These are phyloP conservation scores for Promerops cafer DNA, from an alignment of 2,113 vertebrate genomes.

Conservation along the genomic window DNA sequence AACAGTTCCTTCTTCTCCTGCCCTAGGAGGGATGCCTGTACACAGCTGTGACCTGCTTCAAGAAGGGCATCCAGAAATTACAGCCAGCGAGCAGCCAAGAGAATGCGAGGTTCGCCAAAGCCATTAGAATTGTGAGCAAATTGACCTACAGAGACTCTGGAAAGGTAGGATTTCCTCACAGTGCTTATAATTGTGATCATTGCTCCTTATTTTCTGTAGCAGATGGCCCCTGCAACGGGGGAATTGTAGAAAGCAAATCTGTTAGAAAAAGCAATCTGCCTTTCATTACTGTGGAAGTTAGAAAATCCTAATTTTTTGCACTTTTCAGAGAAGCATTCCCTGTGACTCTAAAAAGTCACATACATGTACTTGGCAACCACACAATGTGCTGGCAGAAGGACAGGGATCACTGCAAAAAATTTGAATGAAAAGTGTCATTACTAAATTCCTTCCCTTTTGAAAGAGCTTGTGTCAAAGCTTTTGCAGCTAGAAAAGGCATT, in stretches of 20 bases:
- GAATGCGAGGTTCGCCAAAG: neutral
- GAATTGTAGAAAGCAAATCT: neutral
- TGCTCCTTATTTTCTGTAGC: neutral
- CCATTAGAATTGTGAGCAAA: neutral
- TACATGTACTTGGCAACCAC: neutral
- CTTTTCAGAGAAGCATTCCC: neutral
- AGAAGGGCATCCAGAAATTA: constrained; percentile 25
- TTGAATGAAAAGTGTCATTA: neutral
- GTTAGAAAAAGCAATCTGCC: neutral
- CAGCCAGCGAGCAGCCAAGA: neutral
- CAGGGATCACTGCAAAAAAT: neutral
- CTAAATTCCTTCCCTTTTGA: neutral
- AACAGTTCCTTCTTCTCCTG: neutral
- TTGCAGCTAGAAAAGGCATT: neutral
- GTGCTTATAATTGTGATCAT: rapidly evolving
- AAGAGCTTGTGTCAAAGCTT: neutral
- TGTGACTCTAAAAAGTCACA: neutral
- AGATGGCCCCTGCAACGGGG: neutral
- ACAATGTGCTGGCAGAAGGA: neutral
- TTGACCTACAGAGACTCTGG: neutral
- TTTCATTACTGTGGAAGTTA: neutral
- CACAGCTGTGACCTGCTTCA: constrained; percentile 67
- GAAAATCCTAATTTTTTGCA: neutral
- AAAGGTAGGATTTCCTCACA: constrained; percentile 16
- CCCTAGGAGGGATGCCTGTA: constrained; percentile 59